These are phyloP conservation scores for Medauroidea extradentata DNA, from an alignment of 1,140 invertebrate genomes.

Conservation along the genomic window DNA sequence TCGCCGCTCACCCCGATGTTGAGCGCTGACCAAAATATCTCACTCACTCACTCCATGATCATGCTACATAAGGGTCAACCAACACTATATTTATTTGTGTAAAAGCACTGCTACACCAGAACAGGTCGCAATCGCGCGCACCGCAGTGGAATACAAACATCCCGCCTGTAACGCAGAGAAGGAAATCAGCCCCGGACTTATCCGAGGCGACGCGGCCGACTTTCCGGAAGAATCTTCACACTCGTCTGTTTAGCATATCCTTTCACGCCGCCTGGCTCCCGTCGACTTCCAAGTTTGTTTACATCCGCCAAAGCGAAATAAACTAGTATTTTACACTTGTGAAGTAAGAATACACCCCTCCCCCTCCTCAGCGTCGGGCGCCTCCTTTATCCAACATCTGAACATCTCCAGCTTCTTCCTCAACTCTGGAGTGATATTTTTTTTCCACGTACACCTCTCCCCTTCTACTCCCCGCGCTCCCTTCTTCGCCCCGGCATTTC, in stretches of 20 bases:
- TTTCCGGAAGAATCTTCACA: too few species aligned
- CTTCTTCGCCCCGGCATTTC: conserved; percentile 12
- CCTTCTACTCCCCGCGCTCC: background rate
- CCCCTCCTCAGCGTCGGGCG: background rate
- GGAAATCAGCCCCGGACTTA: too few species aligned
- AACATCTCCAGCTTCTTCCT: background rate
- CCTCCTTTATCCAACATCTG: background rate
- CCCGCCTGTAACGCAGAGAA: too few species aligned
- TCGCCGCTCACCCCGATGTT: too few species aligned
- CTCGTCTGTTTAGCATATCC: conserved; percentile 15
- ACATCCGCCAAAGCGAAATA: conserved; percentile 19
- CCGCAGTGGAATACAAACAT: too few species aligned
- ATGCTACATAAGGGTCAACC: too few species aligned
- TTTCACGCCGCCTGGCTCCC: conserved; percentile 7
- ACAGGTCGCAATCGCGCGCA: too few species aligned
- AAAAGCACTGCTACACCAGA: too few species aligned
- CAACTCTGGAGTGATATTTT: background rate
- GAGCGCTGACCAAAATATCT: too few species aligned
- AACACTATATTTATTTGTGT: too few species aligned
- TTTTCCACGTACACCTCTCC: background rate
- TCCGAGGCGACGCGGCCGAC: too few species aligned
- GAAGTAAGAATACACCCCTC: conserved; percentile 2
- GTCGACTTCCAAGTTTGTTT: conserved; percentile 17
- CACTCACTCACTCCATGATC: too few species aligned
- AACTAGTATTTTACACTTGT: conserved; percentile 11